Evolutionary conservation across 2,797 vertebrate species (phyloP).

Genomic region (Kryptolebias ocellatus): DNA sequence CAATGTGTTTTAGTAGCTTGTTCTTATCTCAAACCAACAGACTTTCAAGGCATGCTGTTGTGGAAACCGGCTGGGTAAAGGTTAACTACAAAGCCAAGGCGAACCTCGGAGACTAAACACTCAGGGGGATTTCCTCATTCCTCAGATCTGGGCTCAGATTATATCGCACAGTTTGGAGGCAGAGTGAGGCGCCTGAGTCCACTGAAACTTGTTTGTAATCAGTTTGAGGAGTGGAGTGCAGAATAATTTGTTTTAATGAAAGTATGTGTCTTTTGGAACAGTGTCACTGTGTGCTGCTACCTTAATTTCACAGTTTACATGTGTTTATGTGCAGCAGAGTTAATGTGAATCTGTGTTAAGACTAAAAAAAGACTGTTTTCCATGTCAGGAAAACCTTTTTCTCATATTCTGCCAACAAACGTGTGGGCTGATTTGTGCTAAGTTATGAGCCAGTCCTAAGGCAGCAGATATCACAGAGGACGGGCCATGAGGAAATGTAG

Average conservation of each 20-base stretch:
- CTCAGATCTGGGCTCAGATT: conserved; percentile 58
- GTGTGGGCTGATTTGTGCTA: conserved; percentile 18
- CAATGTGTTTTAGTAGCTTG: conserved; percentile 48
- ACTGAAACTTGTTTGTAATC: conserved; percentile 40
- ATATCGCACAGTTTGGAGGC: conserved; percentile 44
- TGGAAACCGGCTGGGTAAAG: conserved; percentile 69
- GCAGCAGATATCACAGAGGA: conserved; percentile 34
- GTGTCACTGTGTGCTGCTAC: conserved; percentile 22
- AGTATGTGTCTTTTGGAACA: conserved; percentile 32
- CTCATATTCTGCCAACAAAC: conserved; percentile 23
- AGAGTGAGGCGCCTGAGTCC: too few species aligned
- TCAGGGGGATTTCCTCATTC: conserved; percentile 75
- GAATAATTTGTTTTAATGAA: background rate
- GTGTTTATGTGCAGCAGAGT: conserved; percentile 7
- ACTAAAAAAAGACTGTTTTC: background rate
- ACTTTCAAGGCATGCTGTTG: conserved; percentile 53
- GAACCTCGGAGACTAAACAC: conserved; percentile 66
- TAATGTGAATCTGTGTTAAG: background rate
- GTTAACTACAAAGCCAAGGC: conserved; percentile 76
- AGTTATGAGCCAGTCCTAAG: conserved; percentile 35
- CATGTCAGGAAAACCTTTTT: background rate
- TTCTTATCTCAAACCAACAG: conserved; percentile 74
- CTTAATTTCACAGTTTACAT: conserved; percentile 10
- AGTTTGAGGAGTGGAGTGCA: background rate
- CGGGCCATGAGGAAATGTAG: conserved; percentile 29